Conservation (phyloP, 1,140 invertebrate genomes). For the Cydia pomonella region DNA sequence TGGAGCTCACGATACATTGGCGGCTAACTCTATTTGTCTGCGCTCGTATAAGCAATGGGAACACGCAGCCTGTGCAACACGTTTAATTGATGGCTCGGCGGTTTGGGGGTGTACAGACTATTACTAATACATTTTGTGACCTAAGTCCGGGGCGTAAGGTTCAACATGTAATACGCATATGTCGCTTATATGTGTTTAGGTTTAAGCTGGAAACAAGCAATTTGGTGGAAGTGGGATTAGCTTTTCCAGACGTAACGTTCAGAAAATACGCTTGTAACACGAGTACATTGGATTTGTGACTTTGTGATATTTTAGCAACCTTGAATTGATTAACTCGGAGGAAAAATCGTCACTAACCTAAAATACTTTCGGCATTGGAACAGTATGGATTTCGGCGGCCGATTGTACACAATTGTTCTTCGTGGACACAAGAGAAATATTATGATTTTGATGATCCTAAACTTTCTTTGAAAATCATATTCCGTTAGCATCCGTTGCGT, state of each 20-base stretch:
- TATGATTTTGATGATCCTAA: too few species aligned
- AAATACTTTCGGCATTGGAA: too few species aligned
- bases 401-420: too few species aligned
- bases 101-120: constrained; percentile 7
- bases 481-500: too few species aligned
- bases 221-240: constrained; percentile 11
- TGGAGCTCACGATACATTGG: neutral
- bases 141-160: neutral
- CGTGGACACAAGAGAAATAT: too few species aligned
- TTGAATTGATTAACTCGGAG: too few species aligned
- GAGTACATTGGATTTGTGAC: neutral
- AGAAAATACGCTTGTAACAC: neutral
- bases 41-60: neutral
- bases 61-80: neutral
- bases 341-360: too few species aligned
- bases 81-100: constrained; percentile 10
- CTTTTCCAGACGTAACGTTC: neutral
- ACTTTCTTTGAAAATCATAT: too few species aligned
- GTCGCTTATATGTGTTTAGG: neutral
- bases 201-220: constrained; percentile 13
- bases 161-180: neutral
- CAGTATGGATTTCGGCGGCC: too few species aligned
- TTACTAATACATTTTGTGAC: neutral
- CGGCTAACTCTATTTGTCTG: constrained; percentile 19
- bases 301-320: neutral